A percentile compares a stretch with the other conserved stretches of the same genome.
phyloP scores from a whole-genome alignment of 2,113 vertebrate species.

The Nothobranchius furzeri region DNA sequence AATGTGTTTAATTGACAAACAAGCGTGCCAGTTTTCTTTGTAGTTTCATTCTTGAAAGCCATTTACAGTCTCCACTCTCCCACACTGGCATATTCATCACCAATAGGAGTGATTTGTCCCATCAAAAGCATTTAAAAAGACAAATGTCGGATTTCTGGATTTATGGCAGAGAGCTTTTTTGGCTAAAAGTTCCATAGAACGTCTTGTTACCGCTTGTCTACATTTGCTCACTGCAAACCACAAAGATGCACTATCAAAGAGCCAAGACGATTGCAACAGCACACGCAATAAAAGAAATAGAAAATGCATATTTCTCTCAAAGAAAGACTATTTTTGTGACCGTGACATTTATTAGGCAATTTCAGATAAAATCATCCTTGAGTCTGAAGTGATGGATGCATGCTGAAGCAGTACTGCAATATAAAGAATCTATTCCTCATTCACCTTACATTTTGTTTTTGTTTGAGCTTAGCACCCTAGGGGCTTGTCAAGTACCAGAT shows the following conservation, averaged over 20 bases:
- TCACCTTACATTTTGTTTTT: conserved; percentile 4
- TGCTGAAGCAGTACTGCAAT: neutral
- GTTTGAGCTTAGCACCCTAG: neutral
- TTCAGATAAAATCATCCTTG: neutral
- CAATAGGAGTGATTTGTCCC: neutral
- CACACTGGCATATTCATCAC: neutral
- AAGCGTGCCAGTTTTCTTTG: neutral
- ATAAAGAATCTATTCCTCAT: neutral
- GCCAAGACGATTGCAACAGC: neutral
- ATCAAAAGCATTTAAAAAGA: neutral
- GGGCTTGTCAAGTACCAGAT: neutral
- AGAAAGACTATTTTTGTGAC: neutral
- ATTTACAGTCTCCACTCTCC: neutral
- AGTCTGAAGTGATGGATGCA: neutral
- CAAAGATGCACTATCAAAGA: neutral
- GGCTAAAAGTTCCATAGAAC: neutral
- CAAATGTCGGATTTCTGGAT: neutral
- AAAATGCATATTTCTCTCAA: neutral
- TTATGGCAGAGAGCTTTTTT: neutral
- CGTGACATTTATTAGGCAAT: neutral
- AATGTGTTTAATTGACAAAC: too few species aligned
- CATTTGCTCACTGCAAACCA: neutral
- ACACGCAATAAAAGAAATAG: too few species aligned
- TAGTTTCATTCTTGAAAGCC: neutral
- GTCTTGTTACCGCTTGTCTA: neutral